phyloP scores from a whole-genome alignment of 1,140 invertebrate species.

The Tenebrio molitor region DNA sequence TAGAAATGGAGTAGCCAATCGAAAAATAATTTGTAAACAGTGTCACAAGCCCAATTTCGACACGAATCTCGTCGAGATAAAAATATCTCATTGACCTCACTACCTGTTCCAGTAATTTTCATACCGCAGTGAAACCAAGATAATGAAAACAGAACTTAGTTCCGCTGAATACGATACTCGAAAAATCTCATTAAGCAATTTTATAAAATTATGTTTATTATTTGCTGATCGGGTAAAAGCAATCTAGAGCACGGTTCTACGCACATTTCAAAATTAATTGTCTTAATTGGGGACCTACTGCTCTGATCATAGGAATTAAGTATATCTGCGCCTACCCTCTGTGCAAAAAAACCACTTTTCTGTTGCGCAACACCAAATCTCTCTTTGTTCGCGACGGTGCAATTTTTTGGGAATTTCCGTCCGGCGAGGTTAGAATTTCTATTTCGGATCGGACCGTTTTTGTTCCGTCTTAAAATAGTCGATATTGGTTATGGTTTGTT shows the following conservation, averaged over 20 bases:
- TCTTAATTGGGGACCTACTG: not conserved
- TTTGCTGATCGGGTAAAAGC: constrained; percentile 33
- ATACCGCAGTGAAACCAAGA: constrained; percentile 17
- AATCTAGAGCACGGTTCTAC: constrained; percentile 35
- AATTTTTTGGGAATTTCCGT: constrained; percentile 35
- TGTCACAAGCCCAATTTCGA: constrained; percentile 27
- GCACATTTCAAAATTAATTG: constrained; percentile 36
- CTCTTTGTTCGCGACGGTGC: constrained; percentile 20
- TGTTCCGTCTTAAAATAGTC: constrained; percentile 13
- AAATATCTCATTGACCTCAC: constrained; percentile 10
- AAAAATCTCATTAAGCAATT: constrained; percentile 43
- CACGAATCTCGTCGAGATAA: constrained; percentile 19
- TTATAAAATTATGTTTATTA: constrained; percentile 41
- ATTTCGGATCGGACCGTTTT: constrained; percentile 15
- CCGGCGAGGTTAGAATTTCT: constrained; percentile 11
- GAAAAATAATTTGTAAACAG: constrained; percentile 11
- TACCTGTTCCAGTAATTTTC: not conserved
- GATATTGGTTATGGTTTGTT: not conserved
- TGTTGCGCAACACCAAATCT: constrained; percentile 2
- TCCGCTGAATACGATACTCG: constrained; percentile 42
- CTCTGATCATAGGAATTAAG: not conserved
- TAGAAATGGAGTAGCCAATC: constrained; percentile 10
- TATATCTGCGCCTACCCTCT: not conserved
- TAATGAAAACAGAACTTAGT: constrained; percentile 33
- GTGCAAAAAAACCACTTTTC: constrained; percentile 8